A percentile compares a stretch with the other conserved stretches of the same genome.
phyloP scores from a whole-genome alignment of 2,797 vertebrate genomes.

The Neoniphon sammara region DNA sequence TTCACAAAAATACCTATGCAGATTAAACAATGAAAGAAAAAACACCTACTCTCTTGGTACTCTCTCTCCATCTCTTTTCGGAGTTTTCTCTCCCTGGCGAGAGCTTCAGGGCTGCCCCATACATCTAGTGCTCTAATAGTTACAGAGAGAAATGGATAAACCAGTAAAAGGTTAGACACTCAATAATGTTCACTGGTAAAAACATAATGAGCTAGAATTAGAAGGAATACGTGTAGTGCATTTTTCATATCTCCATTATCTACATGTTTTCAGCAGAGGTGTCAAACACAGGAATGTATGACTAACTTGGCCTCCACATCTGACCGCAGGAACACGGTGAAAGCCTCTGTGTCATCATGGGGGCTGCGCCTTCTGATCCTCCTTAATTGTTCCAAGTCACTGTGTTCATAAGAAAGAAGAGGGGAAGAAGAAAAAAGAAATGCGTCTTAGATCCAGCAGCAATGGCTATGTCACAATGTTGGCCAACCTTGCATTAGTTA shows the following conservation, averaged over 20 bases:
- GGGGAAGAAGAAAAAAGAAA: no score
- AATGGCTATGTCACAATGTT: neutral
- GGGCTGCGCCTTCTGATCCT: constrained; percentile 96
- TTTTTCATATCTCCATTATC: no score
- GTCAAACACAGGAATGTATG: constrained; percentile 5
- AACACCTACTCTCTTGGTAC: constrained; percentile 92
- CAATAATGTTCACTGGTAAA: neutral
- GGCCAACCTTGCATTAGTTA: constrained; percentile 35
- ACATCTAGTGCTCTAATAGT: constrained; percentile 91
- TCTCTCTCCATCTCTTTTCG: constrained; percentile 93
- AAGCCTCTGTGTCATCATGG: constrained; percentile 96
- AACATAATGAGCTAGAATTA: neutral
- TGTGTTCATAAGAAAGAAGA: constrained; percentile 56
- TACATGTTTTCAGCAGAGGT: neutral
- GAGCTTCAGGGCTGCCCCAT: constrained; percentile 96
- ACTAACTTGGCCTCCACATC: constrained; percentile 97
- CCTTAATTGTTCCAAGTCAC: constrained; percentile 94
- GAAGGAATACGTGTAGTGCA: neutral
- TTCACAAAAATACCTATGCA: neutral
- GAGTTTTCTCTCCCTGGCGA: constrained; percentile 90
- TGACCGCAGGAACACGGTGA: constrained; percentile 97
- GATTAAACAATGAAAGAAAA: neutral
- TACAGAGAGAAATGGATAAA: constrained; percentile 24
- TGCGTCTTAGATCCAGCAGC: neutral
- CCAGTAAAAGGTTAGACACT: neutral